Conservation (phyloP, 2,113 vertebrate species). For the Spea bombifrons region DNA sequence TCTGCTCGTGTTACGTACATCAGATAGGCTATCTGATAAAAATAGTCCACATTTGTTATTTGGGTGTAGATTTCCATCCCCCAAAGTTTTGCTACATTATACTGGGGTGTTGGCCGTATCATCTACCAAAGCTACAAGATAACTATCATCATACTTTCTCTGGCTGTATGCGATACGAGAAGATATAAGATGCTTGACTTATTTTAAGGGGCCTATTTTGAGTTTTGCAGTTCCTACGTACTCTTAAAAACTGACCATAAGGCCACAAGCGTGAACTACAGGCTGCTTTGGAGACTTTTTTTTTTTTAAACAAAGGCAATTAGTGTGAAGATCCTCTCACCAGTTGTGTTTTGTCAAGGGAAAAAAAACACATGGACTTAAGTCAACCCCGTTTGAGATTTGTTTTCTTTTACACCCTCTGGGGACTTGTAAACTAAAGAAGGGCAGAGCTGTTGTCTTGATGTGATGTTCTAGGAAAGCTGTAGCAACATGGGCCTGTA, state of each 20-base stretch:
- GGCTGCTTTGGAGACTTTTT: neutral
- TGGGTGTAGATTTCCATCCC: neutral
- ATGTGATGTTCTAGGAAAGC: neutral
- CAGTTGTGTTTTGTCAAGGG: conserved; percentile 7
- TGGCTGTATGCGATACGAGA: no score
- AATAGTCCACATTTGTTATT: neutral
- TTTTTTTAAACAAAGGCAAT: neutral
- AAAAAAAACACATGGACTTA: neutral
- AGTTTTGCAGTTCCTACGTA: no score
- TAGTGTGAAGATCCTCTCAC: neutral
- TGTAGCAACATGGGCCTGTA: neutral
- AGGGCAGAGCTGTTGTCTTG: neutral
- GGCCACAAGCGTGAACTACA: no score
- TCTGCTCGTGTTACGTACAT: no score
- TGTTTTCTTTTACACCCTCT: conserved; percentile 26
- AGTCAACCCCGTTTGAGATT: neutral
- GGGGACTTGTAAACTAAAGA: conserved; percentile 10
- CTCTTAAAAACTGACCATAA: no score
- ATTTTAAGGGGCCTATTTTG: no score
- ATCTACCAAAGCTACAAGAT: neutral
- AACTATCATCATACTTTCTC: no score
- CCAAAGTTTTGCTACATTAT: conserved; percentile 2
- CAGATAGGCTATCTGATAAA: no score
- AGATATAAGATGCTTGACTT: no score
- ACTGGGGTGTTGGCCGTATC: conserved; percentile 21